phyloP scores from a whole-genome alignment of 2,113 vertebrate genomes.

The Hypomesus transpacificus region DNA sequence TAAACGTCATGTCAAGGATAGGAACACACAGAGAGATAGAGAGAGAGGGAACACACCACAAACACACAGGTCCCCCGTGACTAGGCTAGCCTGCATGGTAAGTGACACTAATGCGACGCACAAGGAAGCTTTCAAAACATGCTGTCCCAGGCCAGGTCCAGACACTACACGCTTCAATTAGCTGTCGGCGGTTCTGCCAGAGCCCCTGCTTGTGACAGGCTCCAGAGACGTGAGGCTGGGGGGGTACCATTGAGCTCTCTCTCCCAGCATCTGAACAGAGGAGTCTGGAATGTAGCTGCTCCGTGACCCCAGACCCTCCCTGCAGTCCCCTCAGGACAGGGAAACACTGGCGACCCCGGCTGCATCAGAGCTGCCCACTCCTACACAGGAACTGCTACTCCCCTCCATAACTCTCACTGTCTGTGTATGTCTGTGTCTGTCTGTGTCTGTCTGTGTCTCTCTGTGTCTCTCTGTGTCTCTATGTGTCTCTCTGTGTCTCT shows the following conservation, averaged over 20 bases:
- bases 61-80: slow-evolving; percentile 29
- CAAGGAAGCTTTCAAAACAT: slow-evolving; percentile 33
- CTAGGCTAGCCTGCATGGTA: slow-evolving; percentile 17
- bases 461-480: too few species aligned
- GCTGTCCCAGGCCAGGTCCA: slow-evolving; percentile 16
- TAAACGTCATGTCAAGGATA: too few species aligned
- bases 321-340: slow-evolving; percentile 40
- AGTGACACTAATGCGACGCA: slow-evolving; percentile 38
- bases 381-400: slow-evolving; percentile 31
- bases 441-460: too few species aligned
- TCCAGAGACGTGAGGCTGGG: slow-evolving; percentile 25
- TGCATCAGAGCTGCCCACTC: slow-evolving; percentile 44
- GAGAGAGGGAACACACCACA: slow-evolving; percentile 11
- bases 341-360: slow-evolving; percentile 42
- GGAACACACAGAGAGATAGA: slow-evolving; percentile 36
- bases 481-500: too few species aligned
- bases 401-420: neutral
- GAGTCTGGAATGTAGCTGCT: slow-evolving; percentile 61
- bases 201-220: slow-evolving; percentile 24
- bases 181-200: slow-evolving; percentile 34
- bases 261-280: slow-evolving; percentile 2
- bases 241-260: neutral
- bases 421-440: too few species aligned
- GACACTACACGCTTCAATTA: slow-evolving; percentile 49
- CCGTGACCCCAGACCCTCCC: slow-evolving; percentile 55